Conservation (phyloP, 2,113 vertebrate species). For the Menidia beryllina region DNA sequence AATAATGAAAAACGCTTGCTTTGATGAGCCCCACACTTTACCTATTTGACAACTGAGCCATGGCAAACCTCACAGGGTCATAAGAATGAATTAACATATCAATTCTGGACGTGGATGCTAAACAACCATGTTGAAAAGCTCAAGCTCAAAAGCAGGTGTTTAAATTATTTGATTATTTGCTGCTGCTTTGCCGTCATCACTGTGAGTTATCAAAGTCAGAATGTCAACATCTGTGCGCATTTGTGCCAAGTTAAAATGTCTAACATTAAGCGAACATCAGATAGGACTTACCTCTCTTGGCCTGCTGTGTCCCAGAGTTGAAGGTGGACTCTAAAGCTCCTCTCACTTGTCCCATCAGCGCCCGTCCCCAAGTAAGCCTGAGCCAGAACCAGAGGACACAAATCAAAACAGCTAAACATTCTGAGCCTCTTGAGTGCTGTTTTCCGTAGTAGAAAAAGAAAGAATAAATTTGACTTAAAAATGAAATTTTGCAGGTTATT, state of each 20-base stretch:
- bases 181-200: not conserved
- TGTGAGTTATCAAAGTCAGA: not conserved
- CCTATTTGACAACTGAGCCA: too few relatives aligned
- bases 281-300: slow-evolving; percentile 87
- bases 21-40: not conserved
- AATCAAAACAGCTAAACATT: not conserved
- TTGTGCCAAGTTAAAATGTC: not conserved
- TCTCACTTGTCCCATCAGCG: slow-evolving; percentile 86
- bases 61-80: too few relatives aligned
- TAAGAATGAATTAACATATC: too few relatives aligned
- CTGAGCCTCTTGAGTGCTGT: too few relatives aligned
- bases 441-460: too few relatives aligned
- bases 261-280: not conserved
- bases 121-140: too few relatives aligned
- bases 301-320: slow-evolving; percentile 98
- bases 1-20: not conserved
- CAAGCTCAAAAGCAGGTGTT: too few relatives aligned
- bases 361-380: slow-evolving; percentile 88
- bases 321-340: slow-evolving; percentile 90
- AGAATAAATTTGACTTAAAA: too few relatives aligned
- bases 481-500: too few relatives aligned
- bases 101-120: too few relatives aligned
- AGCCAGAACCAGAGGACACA: slow-evolving; percentile 10
- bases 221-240: not conserved
- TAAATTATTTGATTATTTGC: too few relatives aligned